Evolutionary conservation across 1,140 invertebrate species (phyloP), one percentile per base, ranked within the genome.

Genomic region (Orchestia grillus): DNA sequence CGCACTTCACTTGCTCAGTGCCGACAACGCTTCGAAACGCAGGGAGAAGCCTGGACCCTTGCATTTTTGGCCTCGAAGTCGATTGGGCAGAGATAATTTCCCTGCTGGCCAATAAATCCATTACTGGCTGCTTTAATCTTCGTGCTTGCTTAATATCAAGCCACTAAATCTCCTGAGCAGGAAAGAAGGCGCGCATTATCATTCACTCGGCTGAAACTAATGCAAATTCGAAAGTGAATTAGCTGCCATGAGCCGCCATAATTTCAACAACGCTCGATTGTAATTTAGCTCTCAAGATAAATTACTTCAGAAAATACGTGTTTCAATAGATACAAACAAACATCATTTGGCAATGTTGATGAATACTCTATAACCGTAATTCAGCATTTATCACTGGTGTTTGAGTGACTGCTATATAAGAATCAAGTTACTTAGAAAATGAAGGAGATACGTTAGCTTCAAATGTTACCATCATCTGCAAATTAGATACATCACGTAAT

Each of bases 121-220:
- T 77, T 77, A 77, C 62, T 77, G 62, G 62, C 62, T 77, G 62
- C 62, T 77, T 77, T 77, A 77, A 77, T 77, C 62, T 77, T 77
- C 62, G 62, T 77, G 62, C 62, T 77, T 77, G 62, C 62, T 77
- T 77, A 77, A 77, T 77, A 77, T 77, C 36, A 23, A 77, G 62
- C 62, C 62, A 19, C 11, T 77, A 77, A 23, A 19, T 77, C 62
- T 77, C 62, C 62, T 19, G 62, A 23, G 62, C 62, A 77, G 62
- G 62, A 77, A 77, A 77, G 47, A 36, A 77, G 1, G 62, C 62
- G 62, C 28, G 62, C 36, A 77, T 77, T 77, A 8, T 77, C 62
- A 15, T 77, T 77, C 62, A 77, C 62, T 77, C 36, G 62, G 36
- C 62, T 77, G 62, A 77, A 77, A 77, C 62, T 77, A 77, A 77